Evolutionary conservation across 2,888 invertebrate species (phyloP), one percentile per base, ranked within the genome.

Genomic region (Agrenia bidenticulata): DNA sequence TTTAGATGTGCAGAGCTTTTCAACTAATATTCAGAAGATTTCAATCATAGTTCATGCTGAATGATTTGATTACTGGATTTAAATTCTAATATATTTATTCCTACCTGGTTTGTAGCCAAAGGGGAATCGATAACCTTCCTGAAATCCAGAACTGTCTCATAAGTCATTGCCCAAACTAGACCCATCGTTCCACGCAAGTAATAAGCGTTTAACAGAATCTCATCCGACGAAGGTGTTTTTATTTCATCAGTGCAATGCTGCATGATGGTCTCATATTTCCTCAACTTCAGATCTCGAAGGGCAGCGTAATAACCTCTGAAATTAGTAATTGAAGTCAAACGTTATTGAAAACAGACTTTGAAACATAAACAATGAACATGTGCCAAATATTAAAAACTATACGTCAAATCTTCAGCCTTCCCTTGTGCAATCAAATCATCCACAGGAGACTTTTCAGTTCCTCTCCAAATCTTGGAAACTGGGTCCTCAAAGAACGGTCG

Each of bases 211-310:
- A 58, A 2, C 5, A 58, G 4, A 21, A 19, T 57, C 56, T 70
- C 61, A 15, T 65, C 42, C 7, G 65, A 59, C 23, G 63, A 42
- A 0, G 63, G 50, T 54, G 63, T 72, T 1, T 67, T 60, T 11
- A 74, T 70, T 63, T 76, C 76, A 17, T 57, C 64, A 7, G 70
- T 65, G 32, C 76, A 76, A 15, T 71, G 60, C 2, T 70, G 63
- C n/a, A 70, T 57, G 9, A 74, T 65, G 15, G 59, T 45, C 7
- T 69, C 66, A 61, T 65, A 73, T 13, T 72, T 60, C 21, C 66
- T 60, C 1, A 53, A 5, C 27, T 64, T 65, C 23, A 76, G 32
- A 39, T 66, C 69, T 49, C 66, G 54, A 7, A 70, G 26, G 13
- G 74, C 76, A 23, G 67, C 66, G 9, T 39, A 13, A 53, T 70